phyloP scores from a whole-genome alignment of 2,113 vertebrate species.

The Sebastes schlegelii region DNA sequence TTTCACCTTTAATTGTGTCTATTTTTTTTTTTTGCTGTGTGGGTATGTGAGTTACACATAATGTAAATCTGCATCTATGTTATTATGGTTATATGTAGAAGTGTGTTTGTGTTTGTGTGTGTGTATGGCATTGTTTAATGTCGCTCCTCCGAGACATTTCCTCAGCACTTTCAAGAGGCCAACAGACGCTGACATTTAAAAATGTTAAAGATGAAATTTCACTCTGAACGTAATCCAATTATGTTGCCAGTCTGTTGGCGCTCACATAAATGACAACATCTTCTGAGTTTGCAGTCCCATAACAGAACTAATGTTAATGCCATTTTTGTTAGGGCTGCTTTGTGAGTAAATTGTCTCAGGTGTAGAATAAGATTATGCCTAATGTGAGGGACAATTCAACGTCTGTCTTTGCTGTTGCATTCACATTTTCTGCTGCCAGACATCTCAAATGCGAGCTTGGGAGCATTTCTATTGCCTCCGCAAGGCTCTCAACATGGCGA shows the following conservation, averaged over 20 bases:
- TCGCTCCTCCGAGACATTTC: conserved; percentile 15
- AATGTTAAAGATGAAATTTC: conserved; percentile 57
- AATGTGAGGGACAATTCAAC: neutral
- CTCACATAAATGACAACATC: neutral
- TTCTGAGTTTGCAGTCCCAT: neutral
- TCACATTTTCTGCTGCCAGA: neutral
- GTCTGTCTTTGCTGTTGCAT: neutral
- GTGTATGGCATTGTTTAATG: neutral
- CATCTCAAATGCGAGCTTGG: neutral
- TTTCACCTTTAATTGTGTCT: neutral
- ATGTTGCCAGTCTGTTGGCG: conserved; percentile 29
- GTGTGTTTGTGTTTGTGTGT: neutral
- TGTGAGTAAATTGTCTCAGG: neutral
- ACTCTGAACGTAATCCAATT: conserved; percentile 42
- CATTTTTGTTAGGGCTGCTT: neutral
- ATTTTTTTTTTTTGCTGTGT: neutral
- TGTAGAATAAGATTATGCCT: neutral
- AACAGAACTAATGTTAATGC: conserved; percentile 6
- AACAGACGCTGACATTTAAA: conserved; percentile 56
- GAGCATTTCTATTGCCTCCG: too few relatives aligned
- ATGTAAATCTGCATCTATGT: neutral
- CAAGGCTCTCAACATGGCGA: too few relatives aligned
- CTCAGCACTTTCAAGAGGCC: conserved; percentile 22
- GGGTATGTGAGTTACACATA: neutral
- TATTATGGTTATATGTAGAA: neutral